Evolutionary conservation across 1,140 invertebrate genomes (phyloP).

Genomic region (Lycorma delicatula): DNA sequence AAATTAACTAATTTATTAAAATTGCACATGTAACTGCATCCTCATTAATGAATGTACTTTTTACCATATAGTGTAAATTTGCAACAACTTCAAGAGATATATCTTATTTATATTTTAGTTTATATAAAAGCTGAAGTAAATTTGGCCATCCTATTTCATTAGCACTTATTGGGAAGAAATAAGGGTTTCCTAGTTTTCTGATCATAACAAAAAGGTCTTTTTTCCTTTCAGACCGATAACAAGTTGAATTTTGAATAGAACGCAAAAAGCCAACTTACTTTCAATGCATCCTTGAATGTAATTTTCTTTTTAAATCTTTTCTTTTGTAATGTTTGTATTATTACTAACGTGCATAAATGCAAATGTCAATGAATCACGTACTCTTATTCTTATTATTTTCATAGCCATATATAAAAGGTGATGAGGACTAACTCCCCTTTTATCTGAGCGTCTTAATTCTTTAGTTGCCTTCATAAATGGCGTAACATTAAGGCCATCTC

Average conservation of each 20-base stretch:
- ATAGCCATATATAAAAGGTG: constrained; percentile 25
- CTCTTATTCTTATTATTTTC: constrained; percentile 23
- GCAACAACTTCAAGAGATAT: constrained; percentile 12
- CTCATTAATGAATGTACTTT: constrained; percentile 11
- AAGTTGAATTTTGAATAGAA: constrained; percentile 14
- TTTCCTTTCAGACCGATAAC: constrained; percentile 33
- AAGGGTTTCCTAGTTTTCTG: constrained; percentile 28
- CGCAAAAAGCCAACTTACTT: constrained; percentile 18
- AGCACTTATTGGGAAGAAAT: constrained; percentile 26
- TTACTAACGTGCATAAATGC: constrained; percentile 22
- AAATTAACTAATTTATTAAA: background rate
- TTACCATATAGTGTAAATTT: constrained; percentile 16
- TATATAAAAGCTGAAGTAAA: background rate
- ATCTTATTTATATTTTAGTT: constrained; percentile 14
- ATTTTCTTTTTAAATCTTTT: constrained; percentile 16
- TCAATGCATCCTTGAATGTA: constrained; percentile 19
- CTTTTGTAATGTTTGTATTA: constrained; percentile 21
- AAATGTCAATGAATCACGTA: constrained; percentile 13
- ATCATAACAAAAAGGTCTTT: constrained; percentile 35
- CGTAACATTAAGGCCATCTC: constrained; percentile 12
- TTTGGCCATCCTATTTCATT: constrained; percentile 19
- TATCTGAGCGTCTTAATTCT: too few species aligned
- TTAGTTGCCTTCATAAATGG: constrained; percentile 23
- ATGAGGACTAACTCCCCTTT: constrained; percentile 20
- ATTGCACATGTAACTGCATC: background rate